These are phyloP conservation scores for Brachypalpus laphriformis DNA, from an alignment of 2,888 invertebrate genomes.

Conservation along the genomic window DNA sequence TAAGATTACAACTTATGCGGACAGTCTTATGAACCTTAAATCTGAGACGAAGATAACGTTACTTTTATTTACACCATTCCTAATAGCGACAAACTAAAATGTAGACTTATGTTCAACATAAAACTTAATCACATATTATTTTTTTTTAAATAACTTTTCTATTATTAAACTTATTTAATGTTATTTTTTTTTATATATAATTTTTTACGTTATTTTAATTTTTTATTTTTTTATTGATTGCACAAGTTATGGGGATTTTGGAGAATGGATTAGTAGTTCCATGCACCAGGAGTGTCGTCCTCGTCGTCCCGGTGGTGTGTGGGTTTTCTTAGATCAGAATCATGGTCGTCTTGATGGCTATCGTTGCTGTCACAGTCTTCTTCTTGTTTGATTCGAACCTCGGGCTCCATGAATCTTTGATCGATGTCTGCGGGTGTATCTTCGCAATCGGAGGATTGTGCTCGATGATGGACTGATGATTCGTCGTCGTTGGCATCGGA, in stretches of 20 bases:
- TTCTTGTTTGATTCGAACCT: constrained; percentile 81
- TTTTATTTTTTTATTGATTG: constrained; percentile 66
- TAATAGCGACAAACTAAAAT: constrained; percentile 64
- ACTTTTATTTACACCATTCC: constrained; percentile 62
- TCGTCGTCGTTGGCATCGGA: constrained; percentile 83
- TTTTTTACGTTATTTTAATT: constrained; percentile 25
- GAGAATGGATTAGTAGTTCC: constrained; percentile 62
- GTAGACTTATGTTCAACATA: constrained; percentile 73
- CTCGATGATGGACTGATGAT: constrained; percentile 46
- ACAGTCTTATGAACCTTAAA: constrained; percentile 74
- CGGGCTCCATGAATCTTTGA: constrained; percentile 81
- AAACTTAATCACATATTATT: constrained; percentile 72
- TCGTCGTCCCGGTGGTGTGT: constrained; percentile 61
- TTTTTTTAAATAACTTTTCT: constrained; percentile 48
- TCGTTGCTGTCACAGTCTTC: constrained; percentile 79
- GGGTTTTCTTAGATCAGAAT: constrained; percentile 43
- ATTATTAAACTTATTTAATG: constrained; percentile 8
- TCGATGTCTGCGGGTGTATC: constrained; percentile 78
- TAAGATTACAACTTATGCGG: constrained; percentile 72
- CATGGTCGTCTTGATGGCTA: constrained; percentile 66
- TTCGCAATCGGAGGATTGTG: constrained; percentile 75
- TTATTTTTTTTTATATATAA: constrained; percentile 17
- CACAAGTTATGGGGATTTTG: constrained; percentile 59
- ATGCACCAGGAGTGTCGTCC: constrained; percentile 65
- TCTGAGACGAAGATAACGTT: constrained; percentile 68